Conservation (phyloP, 2,797 vertebrate genomes). For the Acrossocheilus wenchowensis region DNA sequence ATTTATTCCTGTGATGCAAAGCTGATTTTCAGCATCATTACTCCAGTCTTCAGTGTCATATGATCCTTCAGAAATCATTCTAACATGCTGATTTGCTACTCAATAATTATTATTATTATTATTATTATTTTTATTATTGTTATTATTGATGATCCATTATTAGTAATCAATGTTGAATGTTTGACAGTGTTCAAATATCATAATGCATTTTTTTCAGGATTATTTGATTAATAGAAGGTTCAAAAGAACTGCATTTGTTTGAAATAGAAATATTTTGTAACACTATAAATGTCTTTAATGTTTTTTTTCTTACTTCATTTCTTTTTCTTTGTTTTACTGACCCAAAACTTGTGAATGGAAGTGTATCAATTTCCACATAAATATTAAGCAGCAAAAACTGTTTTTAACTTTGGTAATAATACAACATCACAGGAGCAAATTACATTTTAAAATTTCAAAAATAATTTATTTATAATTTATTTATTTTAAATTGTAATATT, state of each 20-base stretch:
- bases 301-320: not conserved
- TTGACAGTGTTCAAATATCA: not conserved
- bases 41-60: no score
- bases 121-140: not conserved
- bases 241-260: not conserved
- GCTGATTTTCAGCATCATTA: no score
- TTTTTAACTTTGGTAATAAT: not conserved
- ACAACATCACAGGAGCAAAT: not conserved
- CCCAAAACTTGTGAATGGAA: not conserved
- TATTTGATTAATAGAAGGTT: not conserved
- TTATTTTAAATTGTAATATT: not conserved
- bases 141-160: not conserved
- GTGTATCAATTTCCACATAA: not conserved
- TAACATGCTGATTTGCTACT: not conserved
- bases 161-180: not conserved
- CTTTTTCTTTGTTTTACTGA: not conserved
- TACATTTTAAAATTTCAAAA: no score
- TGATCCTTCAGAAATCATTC: no score
- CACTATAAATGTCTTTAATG: not conserved
- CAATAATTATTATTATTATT: no score
- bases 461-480: no score
- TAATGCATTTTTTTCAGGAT: not conserved
- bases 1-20: no score
- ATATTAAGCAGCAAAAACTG: not conserved
- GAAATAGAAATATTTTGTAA: not conserved